Percentiles rank a stretch among this genome's conserved stretches.
These are phyloP conservation scores for Mastomys coucha DNA, from an alignment of 2,113 vertebrate species.

Conservation along the genomic window DNA sequence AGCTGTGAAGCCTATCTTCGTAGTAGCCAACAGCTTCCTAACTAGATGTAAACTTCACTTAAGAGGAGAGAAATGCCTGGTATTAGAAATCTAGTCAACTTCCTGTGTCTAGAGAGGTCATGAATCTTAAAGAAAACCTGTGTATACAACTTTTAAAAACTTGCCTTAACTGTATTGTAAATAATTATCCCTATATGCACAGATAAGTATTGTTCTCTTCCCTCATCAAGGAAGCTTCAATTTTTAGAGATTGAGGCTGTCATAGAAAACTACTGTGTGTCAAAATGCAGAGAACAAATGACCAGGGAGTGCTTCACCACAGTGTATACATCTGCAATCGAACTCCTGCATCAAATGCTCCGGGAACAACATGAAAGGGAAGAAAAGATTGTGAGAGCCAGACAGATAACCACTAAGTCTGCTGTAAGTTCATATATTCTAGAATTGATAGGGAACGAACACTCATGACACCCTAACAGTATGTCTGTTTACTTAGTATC, in stretches of 20 bases:
- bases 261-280: background rate
- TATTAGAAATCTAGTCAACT: background rate
- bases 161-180: background rate
- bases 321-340: background rate
- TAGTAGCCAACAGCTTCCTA: background rate
- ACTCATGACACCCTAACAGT: background rate
- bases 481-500: background rate
- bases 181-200: background rate
- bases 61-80: background rate
- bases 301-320: too few species aligned
- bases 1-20: background rate
- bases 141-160: background rate
- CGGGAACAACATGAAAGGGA: background rate
- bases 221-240: background rate
- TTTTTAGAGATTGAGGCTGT: background rate
- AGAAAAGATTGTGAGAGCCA: background rate
- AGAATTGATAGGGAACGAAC: too few species aligned
- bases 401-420: background rate
- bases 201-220: background rate
- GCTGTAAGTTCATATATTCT: background rate
- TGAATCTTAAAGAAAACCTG: background rate
- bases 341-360: background rate
- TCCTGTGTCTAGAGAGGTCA: background rate
- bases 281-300: background rate
- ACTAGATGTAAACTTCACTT: background rate